Evolutionary conservation across 2,888 invertebrate species (phyloP).

Genomic region (Drosophila atripex): DNA sequence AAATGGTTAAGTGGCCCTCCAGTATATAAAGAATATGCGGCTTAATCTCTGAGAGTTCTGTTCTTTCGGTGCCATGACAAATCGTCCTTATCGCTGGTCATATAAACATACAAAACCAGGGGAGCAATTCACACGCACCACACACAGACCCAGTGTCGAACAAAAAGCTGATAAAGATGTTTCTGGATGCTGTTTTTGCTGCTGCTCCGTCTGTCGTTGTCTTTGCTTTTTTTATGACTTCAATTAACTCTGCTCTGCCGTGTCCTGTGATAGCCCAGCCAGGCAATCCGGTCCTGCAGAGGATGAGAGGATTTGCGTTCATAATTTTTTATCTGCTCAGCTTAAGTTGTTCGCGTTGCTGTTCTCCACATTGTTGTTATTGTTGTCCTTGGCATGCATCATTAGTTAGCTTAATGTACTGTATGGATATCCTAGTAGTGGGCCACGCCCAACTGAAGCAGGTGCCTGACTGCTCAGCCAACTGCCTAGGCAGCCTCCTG

Average conservation of each 20-base stretch:
- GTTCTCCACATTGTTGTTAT: constrained; percentile 49
- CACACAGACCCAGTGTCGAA: constrained; percentile 16
- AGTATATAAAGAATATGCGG: constrained; percentile 51
- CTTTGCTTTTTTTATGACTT: constrained; percentile 77
- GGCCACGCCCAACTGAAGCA: constrained; percentile 42
- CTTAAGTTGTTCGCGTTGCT: constrained; percentile 69
- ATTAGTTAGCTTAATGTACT: constrained; percentile 77
- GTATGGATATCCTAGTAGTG: constrained; percentile 46
- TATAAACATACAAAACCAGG: constrained; percentile 55
- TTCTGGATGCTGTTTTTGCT: constrained; percentile 35
- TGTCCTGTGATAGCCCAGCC: constrained; percentile 22
- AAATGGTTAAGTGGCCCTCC: constrained; percentile 17
- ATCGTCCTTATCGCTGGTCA: constrained; percentile 70
- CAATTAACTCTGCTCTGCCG: constrained; percentile 67
- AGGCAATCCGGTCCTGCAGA: constrained; percentile 5
- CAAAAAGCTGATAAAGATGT: constrained; percentile 66
- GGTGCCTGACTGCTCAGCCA: constrained; percentile 24
- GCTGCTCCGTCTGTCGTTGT: constrained; percentile 51
- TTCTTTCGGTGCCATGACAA: constrained; percentile 63
- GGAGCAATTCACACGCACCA: constrained; percentile 75
- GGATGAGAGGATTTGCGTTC: constrained; percentile 70
- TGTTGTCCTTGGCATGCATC: constrained; percentile 68
- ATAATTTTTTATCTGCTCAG: constrained; percentile 73
- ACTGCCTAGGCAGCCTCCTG: not conserved
- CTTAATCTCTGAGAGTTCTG: constrained; percentile 59